Evolutionary conservation across 2,888 invertebrate species (phyloP).

Genomic region (Pyrrhia umbra): DNA sequence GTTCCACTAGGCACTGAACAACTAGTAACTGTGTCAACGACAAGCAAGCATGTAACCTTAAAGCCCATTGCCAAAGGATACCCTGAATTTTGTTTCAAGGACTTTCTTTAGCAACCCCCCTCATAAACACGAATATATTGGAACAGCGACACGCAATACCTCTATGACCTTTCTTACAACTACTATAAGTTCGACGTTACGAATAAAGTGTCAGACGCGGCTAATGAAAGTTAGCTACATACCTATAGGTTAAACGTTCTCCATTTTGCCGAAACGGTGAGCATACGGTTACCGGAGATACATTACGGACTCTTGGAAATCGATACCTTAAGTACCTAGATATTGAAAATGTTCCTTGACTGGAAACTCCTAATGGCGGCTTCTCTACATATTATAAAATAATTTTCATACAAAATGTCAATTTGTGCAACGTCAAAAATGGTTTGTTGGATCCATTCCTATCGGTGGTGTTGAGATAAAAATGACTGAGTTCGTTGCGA

Average conservation of each 20-base stretch:
- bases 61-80: constrained; percentile 64
- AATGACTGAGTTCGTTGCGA: constrained; percentile 13
- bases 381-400: no score
- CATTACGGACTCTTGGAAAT: constrained; percentile 49
- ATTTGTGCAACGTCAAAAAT: constrained; percentile 48
- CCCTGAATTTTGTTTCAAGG: constrained; percentile 77
- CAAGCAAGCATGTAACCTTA: constrained; percentile 68
- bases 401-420: constrained; percentile 68
- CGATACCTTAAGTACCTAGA: constrained; percentile 43
- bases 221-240: constrained; percentile 21
- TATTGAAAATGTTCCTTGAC: constrained; percentile 44
- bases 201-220: constrained; percentile 39
- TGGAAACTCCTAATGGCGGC: constrained; percentile 43
- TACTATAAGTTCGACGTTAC: constrained; percentile 48
- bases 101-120: constrained; percentile 65
- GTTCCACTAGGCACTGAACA: constrained; percentile 30
- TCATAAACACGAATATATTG: constrained; percentile 70
- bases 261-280: constrained; percentile 17
- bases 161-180: constrained; percentile 67
- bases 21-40: constrained; percentile 71
- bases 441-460: constrained; percentile 55
- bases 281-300: constrained; percentile 24
- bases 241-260: constrained; percentile 5
- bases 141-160: constrained; percentile 72
- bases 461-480: constrained; percentile 23